Evolutionary conservation across 2,797 vertebrate species (phyloP).

Genomic region (Pterois miles): DNA sequence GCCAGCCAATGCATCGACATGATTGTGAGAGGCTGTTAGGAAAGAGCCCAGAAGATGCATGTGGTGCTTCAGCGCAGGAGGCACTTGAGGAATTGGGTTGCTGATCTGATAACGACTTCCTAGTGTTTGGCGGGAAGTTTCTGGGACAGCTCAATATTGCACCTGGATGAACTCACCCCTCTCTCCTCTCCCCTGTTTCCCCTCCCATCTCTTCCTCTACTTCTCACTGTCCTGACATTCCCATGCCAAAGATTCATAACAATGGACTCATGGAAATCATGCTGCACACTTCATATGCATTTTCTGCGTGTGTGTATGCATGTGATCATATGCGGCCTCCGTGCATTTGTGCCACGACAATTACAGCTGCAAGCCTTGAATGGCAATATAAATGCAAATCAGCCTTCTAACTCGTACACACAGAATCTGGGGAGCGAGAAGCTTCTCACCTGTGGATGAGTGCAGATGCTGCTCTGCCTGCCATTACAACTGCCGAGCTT

Average conservation of each 20-base stretch:
- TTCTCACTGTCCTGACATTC: constrained; percentile 7
- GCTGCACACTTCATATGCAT: constrained; percentile 22
- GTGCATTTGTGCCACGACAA: constrained; percentile 62
- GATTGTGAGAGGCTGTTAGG: constrained; percentile 47
- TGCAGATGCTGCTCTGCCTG: constrained; percentile 39
- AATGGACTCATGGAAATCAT: constrained; percentile 17
- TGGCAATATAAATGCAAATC: constrained; percentile 85
- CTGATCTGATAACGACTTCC: constrained; percentile 78
- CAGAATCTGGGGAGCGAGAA: constrained; percentile 55
- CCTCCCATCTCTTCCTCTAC: constrained; percentile 11
- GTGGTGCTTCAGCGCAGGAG: constrained; percentile 62
- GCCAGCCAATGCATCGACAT: constrained; percentile 51
- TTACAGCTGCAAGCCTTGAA: constrained; percentile 73
- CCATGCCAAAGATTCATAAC: constrained; percentile 30
- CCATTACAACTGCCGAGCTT: constrained; percentile 39
- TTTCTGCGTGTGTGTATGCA: not conserved
- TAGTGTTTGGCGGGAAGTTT: constrained; percentile 71
- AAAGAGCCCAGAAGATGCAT: constrained; percentile 69
- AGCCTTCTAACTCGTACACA: constrained; percentile 76
- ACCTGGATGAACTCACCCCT: constrained; percentile 63
- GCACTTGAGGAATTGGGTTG: constrained; percentile 79
- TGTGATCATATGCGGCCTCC: constrained; percentile 17
- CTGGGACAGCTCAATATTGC: constrained; percentile 75
- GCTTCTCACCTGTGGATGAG: constrained; percentile 72
- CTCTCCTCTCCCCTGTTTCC: constrained; percentile 10